phyloP scores from a whole-genome alignment of 2,888 invertebrate species.

The Euplexia lucipara region DNA sequence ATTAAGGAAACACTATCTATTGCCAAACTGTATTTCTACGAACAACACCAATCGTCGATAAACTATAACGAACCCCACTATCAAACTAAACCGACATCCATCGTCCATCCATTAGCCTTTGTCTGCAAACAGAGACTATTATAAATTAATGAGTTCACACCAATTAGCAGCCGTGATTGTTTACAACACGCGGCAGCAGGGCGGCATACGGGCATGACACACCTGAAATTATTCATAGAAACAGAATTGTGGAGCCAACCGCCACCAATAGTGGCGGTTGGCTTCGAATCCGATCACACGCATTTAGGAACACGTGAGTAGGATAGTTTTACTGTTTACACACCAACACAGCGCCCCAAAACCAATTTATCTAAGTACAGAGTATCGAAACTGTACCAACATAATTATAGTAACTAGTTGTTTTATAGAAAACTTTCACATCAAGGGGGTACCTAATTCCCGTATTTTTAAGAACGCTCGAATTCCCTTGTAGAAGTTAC shows the following conservation, averaged over 20 bases:
- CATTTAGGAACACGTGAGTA: not conserved
- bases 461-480: too few species aligned
- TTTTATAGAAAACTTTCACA: too few species aligned
- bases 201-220: not conserved
- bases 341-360: too few species aligned
- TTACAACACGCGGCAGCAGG: slow-evolving; percentile 1
- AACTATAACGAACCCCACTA: too few species aligned
- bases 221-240: slow-evolving; percentile 37
- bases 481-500: too few species aligned
- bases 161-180: slow-evolving; percentile 44
- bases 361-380: too few species aligned
- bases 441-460: too few species aligned
- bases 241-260: not conserved
- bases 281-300: not conserved
- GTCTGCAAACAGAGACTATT: slow-evolving; percentile 32
- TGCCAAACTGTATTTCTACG: not conserved
- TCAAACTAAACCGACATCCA: slow-evolving; percentile 29
- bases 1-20: too few species aligned
- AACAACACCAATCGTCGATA: too few species aligned
- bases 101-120: slow-evolving; percentile 37
- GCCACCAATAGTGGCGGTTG: not conserved
- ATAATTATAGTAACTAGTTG: too few species aligned
- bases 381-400: too few species aligned
- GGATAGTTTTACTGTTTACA: too few species aligned
- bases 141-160: slow-evolving; percentile 40